These are phyloP conservation scores for Cepphus grylle DNA, from an alignment of 2,113 vertebrate genomes.

Conservation along the genomic window DNA sequence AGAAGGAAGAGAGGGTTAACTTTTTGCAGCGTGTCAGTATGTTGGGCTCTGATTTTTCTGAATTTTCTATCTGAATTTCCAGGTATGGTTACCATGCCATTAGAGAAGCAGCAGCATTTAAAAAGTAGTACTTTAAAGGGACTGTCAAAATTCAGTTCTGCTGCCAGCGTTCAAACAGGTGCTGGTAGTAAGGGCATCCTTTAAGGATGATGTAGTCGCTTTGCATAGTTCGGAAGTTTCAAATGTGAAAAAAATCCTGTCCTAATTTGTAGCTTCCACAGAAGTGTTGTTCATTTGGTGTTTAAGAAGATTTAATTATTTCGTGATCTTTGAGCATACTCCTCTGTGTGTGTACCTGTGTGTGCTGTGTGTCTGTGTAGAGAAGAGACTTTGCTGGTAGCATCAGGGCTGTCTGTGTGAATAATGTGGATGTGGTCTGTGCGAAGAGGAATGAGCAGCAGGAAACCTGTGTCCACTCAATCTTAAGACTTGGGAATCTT, in stretches of 20 bases:
- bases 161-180: not conserved
- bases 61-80: not conserved
- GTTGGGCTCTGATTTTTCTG: not conserved
- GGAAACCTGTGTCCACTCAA: not conserved
- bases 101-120: not conserved
- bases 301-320: not conserved
- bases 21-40: not conserved
- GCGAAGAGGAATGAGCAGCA: not conserved
- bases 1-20: not conserved
- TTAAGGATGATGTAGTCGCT: not conserved
- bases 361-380: fast-evolving
- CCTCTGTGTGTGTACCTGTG: not conserved
- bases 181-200: not conserved
- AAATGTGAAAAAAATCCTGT: not conserved
- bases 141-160: not conserved
- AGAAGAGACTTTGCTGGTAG: not conserved
- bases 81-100: not conserved
- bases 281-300: not conserved
- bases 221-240: constrained; percentile 2
- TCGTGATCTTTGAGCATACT: not conserved
- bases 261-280: not conserved
- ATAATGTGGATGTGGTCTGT: not conserved
- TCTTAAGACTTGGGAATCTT: not conserved
- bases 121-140: not conserved
- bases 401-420: not conserved